Evolutionary conservation across 2,888 invertebrate species (phyloP).

Genomic region (Chalcosyrphus nemorum): DNA sequence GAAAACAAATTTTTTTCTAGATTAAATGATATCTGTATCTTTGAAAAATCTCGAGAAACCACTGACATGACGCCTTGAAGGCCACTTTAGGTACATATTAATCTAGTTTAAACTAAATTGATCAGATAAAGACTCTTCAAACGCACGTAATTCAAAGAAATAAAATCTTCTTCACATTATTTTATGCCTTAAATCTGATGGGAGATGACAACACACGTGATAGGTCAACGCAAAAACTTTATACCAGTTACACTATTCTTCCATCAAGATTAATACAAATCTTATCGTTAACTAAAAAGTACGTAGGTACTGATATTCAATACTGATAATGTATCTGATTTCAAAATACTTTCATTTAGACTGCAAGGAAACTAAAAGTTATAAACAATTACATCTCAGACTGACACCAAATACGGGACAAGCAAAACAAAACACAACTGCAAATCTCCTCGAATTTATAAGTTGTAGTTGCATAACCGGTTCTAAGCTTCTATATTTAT

Average conservation of each 20-base stretch:
- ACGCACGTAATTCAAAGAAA: background rate
- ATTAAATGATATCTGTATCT: background rate
- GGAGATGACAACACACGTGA: background rate
- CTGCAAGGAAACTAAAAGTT: background rate
- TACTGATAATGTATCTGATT: constrained; percentile 18
- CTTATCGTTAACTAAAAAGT: background rate
- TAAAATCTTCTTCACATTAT: background rate
- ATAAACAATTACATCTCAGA: background rate
- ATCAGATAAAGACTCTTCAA: background rate
- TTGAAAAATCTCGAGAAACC: background rate
- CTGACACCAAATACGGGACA: background rate
- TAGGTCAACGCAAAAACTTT: background rate
- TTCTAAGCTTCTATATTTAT: background rate
- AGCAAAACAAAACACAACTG: background rate
- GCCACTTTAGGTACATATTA: background rate
- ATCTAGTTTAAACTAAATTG: background rate
- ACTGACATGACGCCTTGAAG: background rate
- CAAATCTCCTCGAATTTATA: constrained; percentile 1
- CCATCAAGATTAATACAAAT: background rate
- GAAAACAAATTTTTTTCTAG: background rate
- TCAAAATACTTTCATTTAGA: constrained; percentile 1
- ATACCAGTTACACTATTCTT: background rate
- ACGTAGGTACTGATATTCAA: background rate
- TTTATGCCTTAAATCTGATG: background rate
- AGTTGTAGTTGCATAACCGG: constrained; percentile 17